Evolutionary conservation across 2,113 vertebrate genomes (phyloP).

Genomic region (Bufo gargarizans): DNA sequence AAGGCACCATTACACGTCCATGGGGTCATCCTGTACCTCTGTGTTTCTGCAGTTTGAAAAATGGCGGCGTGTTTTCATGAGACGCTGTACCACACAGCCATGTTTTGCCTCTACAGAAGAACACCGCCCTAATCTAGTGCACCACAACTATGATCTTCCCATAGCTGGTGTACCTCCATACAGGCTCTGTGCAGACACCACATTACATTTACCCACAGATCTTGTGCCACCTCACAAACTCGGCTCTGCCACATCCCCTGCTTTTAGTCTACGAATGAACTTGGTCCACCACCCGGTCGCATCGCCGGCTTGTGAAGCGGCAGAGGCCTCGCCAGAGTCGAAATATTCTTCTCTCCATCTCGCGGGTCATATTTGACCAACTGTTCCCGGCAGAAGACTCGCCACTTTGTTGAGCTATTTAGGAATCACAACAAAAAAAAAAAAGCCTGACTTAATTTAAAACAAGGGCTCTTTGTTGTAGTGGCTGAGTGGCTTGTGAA

Average conservation of each 20-base stretch:
- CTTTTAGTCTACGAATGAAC: background rate
- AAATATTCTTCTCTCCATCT: constrained; percentile 71
- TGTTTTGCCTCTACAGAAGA: background rate
- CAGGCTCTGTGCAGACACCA: background rate
- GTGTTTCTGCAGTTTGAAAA: background rate
- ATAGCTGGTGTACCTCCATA: background rate
- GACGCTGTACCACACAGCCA: too few relatives aligned
- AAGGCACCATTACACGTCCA: background rate
- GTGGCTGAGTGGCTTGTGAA: constrained; percentile 81
- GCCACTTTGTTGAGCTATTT: constrained; percentile 80
- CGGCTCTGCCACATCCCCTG: background rate
- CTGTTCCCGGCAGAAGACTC: constrained; percentile 75
- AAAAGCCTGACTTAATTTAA: constrained; percentile 89
- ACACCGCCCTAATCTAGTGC: too few relatives aligned
- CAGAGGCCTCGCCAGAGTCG: background rate
- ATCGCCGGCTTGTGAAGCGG: too few relatives aligned
- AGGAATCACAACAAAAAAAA: constrained; percentile 67
- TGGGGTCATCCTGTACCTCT: background rate
- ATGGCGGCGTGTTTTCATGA: background rate
- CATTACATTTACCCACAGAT: background rate
- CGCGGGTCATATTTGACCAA: constrained; percentile 77
- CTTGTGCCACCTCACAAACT: background rate
- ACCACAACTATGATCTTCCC: too few relatives aligned
- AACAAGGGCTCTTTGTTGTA: constrained; percentile 94
- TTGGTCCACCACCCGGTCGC: background rate